Conservation (phyloP, 2,113 vertebrate genomes). For the Alouatta palliata region DNA sequence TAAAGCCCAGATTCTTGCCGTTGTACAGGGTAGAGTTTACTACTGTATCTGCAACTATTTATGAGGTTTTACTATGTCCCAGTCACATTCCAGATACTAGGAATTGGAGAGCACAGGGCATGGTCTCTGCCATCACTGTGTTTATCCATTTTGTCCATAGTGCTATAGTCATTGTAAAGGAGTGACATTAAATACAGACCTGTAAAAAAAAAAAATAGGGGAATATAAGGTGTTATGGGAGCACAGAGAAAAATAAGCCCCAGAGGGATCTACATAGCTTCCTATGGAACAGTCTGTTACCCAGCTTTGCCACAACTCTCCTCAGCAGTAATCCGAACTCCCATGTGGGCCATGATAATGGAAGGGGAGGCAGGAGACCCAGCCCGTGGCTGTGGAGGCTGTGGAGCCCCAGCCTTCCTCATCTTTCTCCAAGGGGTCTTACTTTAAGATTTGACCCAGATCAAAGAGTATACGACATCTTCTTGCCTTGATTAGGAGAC, state of each 20-base stretch:
- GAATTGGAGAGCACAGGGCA: background rate
- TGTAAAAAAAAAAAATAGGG: background rate
- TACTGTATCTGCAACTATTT: too few relatives aligned
- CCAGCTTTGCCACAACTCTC: too few relatives aligned
- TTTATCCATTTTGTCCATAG: background rate
- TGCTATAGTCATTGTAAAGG: background rate
- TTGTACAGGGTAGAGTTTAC: background rate
- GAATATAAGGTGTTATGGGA: background rate
- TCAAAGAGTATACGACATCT: background rate
- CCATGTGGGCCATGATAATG: background rate
- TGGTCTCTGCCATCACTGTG: background rate
- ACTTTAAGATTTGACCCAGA: background rate
- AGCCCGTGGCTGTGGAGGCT: background rate
- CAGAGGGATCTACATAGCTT: background rate
- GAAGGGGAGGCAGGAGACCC: fast-evolving
- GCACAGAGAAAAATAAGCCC: background rate
- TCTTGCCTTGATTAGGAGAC: background rate
- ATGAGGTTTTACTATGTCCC: background rate
- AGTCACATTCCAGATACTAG: background rate
- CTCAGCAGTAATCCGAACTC: background rate
- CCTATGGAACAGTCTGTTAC: background rate
- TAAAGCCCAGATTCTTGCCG: background rate
- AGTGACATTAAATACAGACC: background rate
- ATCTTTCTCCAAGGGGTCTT: background rate
- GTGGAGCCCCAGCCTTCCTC: background rate